Conservation (phyloP, 2,113 vertebrate genomes). For the Paramisgurnus dabryanus region DNA sequence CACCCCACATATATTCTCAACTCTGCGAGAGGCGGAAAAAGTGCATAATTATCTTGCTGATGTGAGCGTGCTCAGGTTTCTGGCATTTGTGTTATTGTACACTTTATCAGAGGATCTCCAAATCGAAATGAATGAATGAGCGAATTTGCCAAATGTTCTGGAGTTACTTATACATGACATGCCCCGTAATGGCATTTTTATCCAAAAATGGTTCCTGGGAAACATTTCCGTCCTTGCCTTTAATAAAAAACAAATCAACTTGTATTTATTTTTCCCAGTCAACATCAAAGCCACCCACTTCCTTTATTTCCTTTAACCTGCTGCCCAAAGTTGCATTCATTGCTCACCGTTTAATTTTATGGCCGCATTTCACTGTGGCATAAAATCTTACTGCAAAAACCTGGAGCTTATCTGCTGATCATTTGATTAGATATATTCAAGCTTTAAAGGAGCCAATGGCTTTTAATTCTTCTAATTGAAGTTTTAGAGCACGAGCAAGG, state of each 20-base stretch:
- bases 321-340: background rate
- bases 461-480: conserved; percentile 16
- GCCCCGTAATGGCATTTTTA: conserved; percentile 14
- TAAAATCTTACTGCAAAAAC: background rate
- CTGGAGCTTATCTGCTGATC: conserved; percentile 30
- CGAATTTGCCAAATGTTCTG: conserved; percentile 1
- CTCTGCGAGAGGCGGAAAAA: conserved; percentile 20
- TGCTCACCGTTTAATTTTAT: conserved; percentile 5
- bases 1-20: conserved; percentile 24
- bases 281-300: background rate
- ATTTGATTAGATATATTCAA: conserved; percentile 21
- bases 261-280: background rate
- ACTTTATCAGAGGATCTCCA: conserved; percentile 30
- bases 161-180: conserved; percentile 21
- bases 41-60: conserved; percentile 32
- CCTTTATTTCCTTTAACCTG: background rate
- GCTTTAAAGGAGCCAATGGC: background rate
- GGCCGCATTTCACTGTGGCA: background rate
- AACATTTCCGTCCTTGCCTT: background rate
- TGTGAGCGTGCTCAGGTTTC: conserved; percentile 37
- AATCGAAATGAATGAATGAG: conserved; percentile 4
- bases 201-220: background rate
- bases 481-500: background rate
- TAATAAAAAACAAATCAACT: background rate
- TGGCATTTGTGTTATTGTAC: conserved; percentile 35